These are phyloP conservation scores for Gephyroberyx darwinii DNA, from an alignment of 2,797 vertebrate genomes.

Conservation along the genomic window DNA sequence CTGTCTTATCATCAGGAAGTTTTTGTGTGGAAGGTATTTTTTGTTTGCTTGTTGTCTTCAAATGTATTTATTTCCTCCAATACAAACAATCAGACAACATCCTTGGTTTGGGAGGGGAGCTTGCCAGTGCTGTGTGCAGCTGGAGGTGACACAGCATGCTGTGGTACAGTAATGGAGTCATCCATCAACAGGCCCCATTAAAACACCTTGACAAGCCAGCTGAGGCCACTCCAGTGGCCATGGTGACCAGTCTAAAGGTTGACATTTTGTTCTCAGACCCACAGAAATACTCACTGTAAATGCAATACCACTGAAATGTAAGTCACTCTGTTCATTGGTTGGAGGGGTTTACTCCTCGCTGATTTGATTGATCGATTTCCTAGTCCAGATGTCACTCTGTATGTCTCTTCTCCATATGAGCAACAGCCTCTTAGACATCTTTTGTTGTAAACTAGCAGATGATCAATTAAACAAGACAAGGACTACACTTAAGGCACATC, in stretches of 20 bases:
- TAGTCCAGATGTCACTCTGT: too few relatives aligned
- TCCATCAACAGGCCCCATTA: conserved; percentile 79
- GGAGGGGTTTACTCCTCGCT: background rate
- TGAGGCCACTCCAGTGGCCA: conserved; percentile 73
- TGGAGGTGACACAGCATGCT: conserved; percentile 78
- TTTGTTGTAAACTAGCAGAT: conserved; percentile 51
- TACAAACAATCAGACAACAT: conserved; percentile 72
- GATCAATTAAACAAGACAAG: too few relatives aligned
- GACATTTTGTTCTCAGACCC: conserved; percentile 62
- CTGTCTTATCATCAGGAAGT: conserved; percentile 74
- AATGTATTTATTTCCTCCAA: conserved; percentile 65
- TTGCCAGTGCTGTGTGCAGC: conserved; percentile 66
- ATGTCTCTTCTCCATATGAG: too few relatives aligned
- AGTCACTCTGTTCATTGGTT: conserved; percentile 23
- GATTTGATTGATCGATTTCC: background rate
- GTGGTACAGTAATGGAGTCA: conserved; percentile 80
- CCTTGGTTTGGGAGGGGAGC: conserved; percentile 50
- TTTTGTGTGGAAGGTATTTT: conserved; percentile 64
- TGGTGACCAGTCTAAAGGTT: conserved; percentile 71
- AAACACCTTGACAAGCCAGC: conserved; percentile 78
- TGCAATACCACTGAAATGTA: conserved; percentile 1
- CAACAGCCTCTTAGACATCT: too few relatives aligned
- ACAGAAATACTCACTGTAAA: conserved; percentile 31
- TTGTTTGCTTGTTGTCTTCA: conserved; percentile 71
- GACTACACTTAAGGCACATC: too few relatives aligned